These are phyloP conservation scores for Drosophila chauvacae DNA, from an alignment of 1,140 invertebrate genomes.

Conservation along the genomic window DNA sequence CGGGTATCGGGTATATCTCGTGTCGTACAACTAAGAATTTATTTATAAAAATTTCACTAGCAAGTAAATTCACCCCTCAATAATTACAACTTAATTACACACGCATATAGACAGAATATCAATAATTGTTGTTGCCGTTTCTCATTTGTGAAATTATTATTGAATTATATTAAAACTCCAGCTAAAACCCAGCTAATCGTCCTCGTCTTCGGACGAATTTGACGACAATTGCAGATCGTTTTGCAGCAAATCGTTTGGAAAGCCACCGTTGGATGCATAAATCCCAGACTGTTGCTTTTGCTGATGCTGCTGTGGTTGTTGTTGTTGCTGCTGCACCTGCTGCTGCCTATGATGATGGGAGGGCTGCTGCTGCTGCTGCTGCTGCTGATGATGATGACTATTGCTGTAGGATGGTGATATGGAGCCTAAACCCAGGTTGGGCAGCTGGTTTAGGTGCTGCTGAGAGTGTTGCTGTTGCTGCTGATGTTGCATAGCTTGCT, in stretches of 20 bases:
- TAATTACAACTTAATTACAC: conserved; percentile 74
- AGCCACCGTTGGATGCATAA: conserved; percentile 83
- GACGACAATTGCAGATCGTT: conserved; percentile 89
- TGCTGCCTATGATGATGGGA: conserved; percentile 51
- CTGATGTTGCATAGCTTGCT: conserved; percentile 54
- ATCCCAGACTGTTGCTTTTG: conserved; percentile 67
- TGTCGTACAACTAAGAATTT: conserved; percentile 69
- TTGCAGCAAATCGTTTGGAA: conserved; percentile 87
- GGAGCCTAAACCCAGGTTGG: conserved; percentile 50
- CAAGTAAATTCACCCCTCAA: conserved; percentile 78
- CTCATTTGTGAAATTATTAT: conserved; percentile 39
- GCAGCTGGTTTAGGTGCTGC: conserved; percentile 49
- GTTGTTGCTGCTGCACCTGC: conserved; percentile 39
- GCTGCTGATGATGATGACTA: conserved; percentile 72
- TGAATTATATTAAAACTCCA: conserved; percentile 33
- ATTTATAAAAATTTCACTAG: conserved; percentile 82
- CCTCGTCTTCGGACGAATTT: conserved; percentile 83
- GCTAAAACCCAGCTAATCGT: conserved; percentile 56
- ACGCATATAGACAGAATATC: conserved; percentile 71
- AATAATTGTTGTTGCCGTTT: conserved; percentile 49
- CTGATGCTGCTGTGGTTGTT: conserved; percentile 59
- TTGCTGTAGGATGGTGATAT: conserved; percentile 38
- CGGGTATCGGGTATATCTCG: conserved; percentile 24
- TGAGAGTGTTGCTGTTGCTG: conserved; percentile 53
- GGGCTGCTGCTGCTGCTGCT: conserved; percentile 35